Percentiles rank a stretch among this genome's conserved stretches.
phyloP scores from a whole-genome alignment of 2,797 vertebrate species.

The Tragelaphus eurycerus region DNA sequence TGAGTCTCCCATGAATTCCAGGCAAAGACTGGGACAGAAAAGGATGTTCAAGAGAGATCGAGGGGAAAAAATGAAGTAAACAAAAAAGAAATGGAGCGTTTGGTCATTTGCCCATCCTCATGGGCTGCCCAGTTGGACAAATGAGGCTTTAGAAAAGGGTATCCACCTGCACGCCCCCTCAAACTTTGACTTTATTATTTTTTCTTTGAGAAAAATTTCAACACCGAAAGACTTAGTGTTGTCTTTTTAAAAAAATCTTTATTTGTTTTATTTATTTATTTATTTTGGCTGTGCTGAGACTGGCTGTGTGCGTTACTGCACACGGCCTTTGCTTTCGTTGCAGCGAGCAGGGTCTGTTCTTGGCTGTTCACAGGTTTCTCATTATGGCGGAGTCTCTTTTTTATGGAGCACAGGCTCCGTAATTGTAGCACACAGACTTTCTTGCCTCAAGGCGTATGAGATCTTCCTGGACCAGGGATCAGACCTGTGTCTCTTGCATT shows the following conservation, averaged over 20 bases:
- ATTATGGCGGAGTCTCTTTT: neutral
- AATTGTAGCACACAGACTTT: rapidly evolving
- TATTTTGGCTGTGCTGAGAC: neutral
- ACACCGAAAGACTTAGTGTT: neutral
- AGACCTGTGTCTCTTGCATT: neutral
- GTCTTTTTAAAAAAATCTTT: neutral
- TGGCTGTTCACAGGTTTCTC: neutral
- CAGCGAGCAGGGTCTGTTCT: neutral
- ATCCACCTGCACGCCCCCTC: neutral
- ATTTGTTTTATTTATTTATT: neutral
- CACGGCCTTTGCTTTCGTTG: neutral
- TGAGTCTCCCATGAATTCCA: rapidly evolving
- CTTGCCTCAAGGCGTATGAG: neutral
- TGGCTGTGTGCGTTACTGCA: no score
- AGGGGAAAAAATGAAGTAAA: no score
- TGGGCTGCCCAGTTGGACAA: neutral
- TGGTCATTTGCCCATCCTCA: rapidly evolving
- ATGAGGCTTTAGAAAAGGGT: neutral
- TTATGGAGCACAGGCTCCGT: neutral
- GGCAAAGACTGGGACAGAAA: neutral
- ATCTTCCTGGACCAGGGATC: neutral
- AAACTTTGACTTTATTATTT: neutral
- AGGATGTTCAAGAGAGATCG: neutral
- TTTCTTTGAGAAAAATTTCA: neutral
- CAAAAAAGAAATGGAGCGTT: neutral